phyloP scores from a whole-genome alignment of 2,888 invertebrate species.

The Anodontia alba region DNA sequence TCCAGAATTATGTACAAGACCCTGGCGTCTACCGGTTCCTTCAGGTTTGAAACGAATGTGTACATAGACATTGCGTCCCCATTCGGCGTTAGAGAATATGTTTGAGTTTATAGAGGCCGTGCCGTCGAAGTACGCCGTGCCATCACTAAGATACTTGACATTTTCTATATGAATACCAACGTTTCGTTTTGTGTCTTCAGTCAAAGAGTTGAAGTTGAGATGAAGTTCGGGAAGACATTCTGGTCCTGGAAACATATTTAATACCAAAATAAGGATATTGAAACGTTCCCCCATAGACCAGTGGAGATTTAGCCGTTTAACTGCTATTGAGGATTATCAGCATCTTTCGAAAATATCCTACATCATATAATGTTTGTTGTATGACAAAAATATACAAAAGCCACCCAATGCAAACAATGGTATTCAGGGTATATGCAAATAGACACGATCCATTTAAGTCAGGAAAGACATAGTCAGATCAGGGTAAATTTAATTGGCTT shows the following conservation, averaged over 20 bases:
- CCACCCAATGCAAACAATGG: too few species aligned
- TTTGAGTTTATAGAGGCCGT: constrained; percentile 49
- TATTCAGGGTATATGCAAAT: too few species aligned
- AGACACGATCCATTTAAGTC: too few species aligned
- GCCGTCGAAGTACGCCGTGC: constrained; percentile 58
- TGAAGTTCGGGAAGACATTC: constrained; percentile 54
- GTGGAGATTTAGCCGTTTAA: too few species aligned
- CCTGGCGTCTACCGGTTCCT: constrained; percentile 44
- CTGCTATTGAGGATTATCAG: too few species aligned
- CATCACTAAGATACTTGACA: constrained; percentile 56
- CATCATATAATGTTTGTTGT: too few species aligned
- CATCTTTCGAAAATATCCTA: too few species aligned
- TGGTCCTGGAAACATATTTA: constrained; percentile 15
- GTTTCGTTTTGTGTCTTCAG: constrained; percentile 42
- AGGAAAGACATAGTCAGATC: too few species aligned
- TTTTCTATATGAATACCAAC: constrained; percentile 48
- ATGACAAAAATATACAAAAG: too few species aligned
- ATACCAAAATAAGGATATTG: too few species aligned
- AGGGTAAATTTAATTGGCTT: too few species aligned
- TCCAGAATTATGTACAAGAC: constrained; percentile 59
- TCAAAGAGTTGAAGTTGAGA: constrained; percentile 39
- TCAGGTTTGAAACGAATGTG: constrained; percentile 57
- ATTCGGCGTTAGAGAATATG: constrained; percentile 59
- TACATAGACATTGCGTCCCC: constrained; percentile 53
- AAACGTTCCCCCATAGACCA: not conserved